A percentile compares a stretch with the other conserved stretches of the same genome.
Conservation (phyloP, 2,888 invertebrate genomes). For the Geotrupes spiniger region DNA sequence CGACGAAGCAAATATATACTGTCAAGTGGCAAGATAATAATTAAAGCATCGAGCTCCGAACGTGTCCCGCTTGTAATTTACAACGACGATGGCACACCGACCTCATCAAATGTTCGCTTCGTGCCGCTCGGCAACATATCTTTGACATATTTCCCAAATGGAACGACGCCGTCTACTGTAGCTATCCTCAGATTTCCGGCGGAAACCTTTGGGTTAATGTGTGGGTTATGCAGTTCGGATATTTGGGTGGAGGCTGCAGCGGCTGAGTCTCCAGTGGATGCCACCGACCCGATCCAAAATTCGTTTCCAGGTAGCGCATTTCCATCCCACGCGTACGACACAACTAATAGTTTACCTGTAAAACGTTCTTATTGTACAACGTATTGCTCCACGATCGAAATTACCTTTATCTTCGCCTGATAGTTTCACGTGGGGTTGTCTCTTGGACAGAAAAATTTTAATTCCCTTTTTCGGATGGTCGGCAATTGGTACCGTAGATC, state of each 20-base stretch:
- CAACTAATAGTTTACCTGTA: constrained; percentile 53
- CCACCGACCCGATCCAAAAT: constrained; percentile 61
- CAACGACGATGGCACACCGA: not conserved
- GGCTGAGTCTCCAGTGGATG: constrained; percentile 60
- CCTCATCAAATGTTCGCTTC: constrained; percentile 1
- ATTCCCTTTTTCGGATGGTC: constrained; percentile 28
- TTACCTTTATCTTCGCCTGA: constrained; percentile 30
- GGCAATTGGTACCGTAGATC: constrained; percentile 21
- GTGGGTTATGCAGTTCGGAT: constrained; percentile 60
- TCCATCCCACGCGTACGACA: constrained; percentile 72
- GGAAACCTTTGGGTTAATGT: constrained; percentile 55
- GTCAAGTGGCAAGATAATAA: no score
- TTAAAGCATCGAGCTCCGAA: no score
- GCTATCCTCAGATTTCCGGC: constrained; percentile 56
- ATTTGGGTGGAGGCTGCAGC: constrained; percentile 62
- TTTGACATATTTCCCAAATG: constrained; percentile 27
- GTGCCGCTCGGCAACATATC: not conserved
- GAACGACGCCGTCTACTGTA: constrained; percentile 36
- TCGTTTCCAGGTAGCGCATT: constrained; percentile 73
- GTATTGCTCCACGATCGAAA: no score
- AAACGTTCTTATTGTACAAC: not conserved
- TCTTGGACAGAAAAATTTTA: constrained; percentile 38
- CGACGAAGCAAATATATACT: no score
- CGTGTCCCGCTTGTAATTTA: no score
- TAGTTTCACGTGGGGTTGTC: constrained; percentile 45